Conservation (phyloP, 1,140 invertebrate genomes). For the Heliconius eleuchia region DNA sequence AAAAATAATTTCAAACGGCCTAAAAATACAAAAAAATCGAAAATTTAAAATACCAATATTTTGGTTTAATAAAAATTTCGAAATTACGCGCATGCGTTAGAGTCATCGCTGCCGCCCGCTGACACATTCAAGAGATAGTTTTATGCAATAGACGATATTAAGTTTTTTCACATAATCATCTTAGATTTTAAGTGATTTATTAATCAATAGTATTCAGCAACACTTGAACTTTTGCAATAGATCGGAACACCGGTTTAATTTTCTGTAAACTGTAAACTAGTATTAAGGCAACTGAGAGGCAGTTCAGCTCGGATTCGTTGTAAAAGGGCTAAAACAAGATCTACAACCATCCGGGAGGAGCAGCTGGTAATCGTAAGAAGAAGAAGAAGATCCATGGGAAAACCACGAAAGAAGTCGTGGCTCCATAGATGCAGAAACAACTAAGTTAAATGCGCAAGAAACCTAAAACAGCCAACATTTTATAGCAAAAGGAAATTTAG, state of each 20-base stretch:
- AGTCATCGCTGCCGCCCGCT: constrained; percentile 66
- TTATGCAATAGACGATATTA: constrained; percentile 78
- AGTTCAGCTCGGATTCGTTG: constrained; percentile 75
- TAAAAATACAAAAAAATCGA: constrained; percentile 65
- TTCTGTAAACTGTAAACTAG: constrained; percentile 75
- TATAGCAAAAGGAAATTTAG: constrained; percentile 75
- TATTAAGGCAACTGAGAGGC: constrained; percentile 76
- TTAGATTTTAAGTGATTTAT: constrained; percentile 76
- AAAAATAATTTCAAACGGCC: constrained; percentile 62
- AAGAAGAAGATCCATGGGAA: constrained; percentile 63
- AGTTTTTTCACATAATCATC: constrained; percentile 77
- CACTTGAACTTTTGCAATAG: constrained; percentile 74
- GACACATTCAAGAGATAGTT: constrained; percentile 77
- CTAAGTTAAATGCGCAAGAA: constrained; percentile 78
- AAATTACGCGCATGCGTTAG: constrained; percentile 76
- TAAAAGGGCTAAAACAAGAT: constrained; percentile 71
- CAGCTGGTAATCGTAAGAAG: constrained; percentile 54
- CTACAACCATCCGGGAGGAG: constrained; percentile 75
- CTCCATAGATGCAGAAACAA: constrained; percentile 59
- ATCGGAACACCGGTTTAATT: constrained; percentile 68
- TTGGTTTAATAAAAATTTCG: constrained; percentile 73
- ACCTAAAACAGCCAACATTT: constrained; percentile 71
- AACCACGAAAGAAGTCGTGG: constrained; percentile 58
- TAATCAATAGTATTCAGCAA: constrained; percentile 79
- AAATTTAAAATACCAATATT: constrained; percentile 72